Evolutionary conservation across 2,888 invertebrate genomes (phyloP), one percentile per base, ranked within the genome.

Genomic region (Apotomis betuletana): DNA sequence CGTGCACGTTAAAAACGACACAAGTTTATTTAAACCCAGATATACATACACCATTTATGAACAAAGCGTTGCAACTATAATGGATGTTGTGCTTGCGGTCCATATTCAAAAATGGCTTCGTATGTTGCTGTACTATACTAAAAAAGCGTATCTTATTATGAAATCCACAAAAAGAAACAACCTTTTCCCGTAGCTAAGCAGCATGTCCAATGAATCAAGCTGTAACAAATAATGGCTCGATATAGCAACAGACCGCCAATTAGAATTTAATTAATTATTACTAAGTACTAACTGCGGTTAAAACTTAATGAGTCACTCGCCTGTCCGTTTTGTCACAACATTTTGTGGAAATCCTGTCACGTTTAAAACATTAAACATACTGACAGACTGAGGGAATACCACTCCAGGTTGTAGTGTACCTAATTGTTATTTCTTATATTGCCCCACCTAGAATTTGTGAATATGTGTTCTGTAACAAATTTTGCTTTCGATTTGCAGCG

Each of bases 101-200:
- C 41, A 41, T 64, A 64, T 64, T 54, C 41, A 64, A 64, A 46
- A 46, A 46, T 44, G 8, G 41, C 52, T 41, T 38, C 9, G 13
- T 52, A 44, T 44, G 52, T 27, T 27, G 27, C 27, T 27, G 27
- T 27, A 27, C 1, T 52, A 41, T 52, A 52, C 38, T 63, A 52
- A 52, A 13, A 63, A 63, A 8, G 27, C 38, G 36, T 27, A 36
- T 49, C 41, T 27, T 27, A 27, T 2, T 27, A 27, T 27, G 1
- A 27, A 27, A 27, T 27, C 27, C 27, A 27, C 2, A 27, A 27
- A 27, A 27, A 27, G 27, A 27, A 2, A 27, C 2, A 27, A 27
- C 27, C 27, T 2, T 27, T 27, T 27, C 1, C 27, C 27, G 27
- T 27, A 27, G 27, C 27, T 27, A 1, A 27, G 2, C 27, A 27